Percentiles rank a stretch among this genome's conserved stretches.
Conservation (phyloP, 1,140 invertebrate genomes). For the Diorhabda sublineata region DNA sequence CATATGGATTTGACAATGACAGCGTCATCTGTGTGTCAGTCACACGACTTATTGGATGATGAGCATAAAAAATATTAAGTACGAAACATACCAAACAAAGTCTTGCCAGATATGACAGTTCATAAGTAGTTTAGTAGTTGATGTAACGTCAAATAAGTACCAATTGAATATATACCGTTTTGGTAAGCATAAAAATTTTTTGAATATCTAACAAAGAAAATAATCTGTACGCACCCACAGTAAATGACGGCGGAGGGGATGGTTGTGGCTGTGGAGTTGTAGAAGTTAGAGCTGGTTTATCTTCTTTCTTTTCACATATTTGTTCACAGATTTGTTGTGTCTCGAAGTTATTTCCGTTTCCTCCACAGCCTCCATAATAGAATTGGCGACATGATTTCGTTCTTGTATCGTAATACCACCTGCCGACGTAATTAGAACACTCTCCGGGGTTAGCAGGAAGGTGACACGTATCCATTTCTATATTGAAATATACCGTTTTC, state of each 20-base stretch:
- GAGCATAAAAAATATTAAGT: no score
- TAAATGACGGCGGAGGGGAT: not conserved
- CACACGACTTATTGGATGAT: no score
- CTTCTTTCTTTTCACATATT: slow-evolving; percentile 50
- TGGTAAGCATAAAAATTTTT: no score
- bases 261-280: not conserved
- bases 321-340: slow-evolving; percentile 61
- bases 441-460: slow-evolving; percentile 71
- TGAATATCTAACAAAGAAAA: no score
- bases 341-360: slow-evolving; percentile 78
- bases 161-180: no score
- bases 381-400: slow-evolving; percentile 69
- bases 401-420: slow-evolving; percentile 82
- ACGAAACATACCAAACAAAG: no score
- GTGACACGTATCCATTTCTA: slow-evolving; percentile 69
- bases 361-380: slow-evolving; percentile 77
- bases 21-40: no score
- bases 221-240: not conserved
- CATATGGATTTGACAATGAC: no score
- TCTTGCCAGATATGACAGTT: no score
- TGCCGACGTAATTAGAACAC: slow-evolving; percentile 70
- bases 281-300: slow-evolving; percentile 5
- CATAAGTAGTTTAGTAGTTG: no score
- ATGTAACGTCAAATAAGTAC: no score
- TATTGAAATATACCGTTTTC: slow-evolving; percentile 9